These are phyloP conservation scores for Luehdorfia chinensis DNA, from an alignment of 1,140 invertebrate genomes.

Conservation along the genomic window DNA sequence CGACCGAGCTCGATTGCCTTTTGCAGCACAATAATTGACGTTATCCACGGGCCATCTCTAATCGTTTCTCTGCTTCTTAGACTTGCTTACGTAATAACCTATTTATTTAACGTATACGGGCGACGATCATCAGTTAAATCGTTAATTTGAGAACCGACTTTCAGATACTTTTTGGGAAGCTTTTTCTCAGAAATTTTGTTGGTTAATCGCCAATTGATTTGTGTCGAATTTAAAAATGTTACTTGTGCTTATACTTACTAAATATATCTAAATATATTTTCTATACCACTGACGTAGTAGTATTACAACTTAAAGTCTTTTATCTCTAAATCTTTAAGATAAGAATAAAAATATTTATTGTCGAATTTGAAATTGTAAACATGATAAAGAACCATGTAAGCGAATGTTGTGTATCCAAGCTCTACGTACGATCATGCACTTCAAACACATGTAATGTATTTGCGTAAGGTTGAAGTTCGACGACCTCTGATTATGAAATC, in stretches of 20 bases:
- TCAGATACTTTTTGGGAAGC: background rate
- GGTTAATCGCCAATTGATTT: too few species aligned
- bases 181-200: background rate
- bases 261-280: too few species aligned
- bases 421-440: background rate
- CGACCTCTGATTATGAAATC: constrained; percentile 19
- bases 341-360: too few species aligned
- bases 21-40: constrained; percentile 30
- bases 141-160: constrained; percentile 5
- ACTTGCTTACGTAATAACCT: constrained; percentile 16
- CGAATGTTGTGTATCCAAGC: constrained; percentile 1
- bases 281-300: too few species aligned
- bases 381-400: too few species aligned
- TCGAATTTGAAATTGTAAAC: too few species aligned
- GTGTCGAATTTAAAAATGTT: too few species aligned
- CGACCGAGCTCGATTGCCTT: constrained; percentile 23
- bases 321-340: too few species aligned
- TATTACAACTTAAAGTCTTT: too few species aligned
- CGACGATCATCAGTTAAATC: constrained; percentile 10
- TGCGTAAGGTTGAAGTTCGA: constrained; percentile 18
- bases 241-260: too few species aligned
- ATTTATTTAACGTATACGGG: constrained; percentile 13
- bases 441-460: constrained; percentile 1
- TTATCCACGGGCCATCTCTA: constrained; percentile 24
- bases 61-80: constrained; percentile 11